Conservation (phyloP, 1,140 invertebrate genomes). For the Propsilocerus akamusi region DNA sequence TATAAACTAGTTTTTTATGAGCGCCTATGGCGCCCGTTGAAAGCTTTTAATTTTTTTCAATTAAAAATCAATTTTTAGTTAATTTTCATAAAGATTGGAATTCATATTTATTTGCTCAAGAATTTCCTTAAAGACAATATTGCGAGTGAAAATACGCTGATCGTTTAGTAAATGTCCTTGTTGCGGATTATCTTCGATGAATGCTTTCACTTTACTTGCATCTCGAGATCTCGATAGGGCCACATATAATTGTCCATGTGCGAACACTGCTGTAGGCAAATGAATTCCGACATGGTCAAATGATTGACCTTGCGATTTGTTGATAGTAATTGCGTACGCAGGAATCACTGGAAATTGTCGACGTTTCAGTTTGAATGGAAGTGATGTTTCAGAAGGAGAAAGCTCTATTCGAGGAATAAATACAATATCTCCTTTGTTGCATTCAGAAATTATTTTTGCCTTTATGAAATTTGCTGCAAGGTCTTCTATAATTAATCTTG, state of each 20-base stretch:
- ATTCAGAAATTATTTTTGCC: constrained; percentile 24
- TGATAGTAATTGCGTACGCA: constrained; percentile 30
- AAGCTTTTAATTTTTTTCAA: too few species aligned
- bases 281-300: constrained; percentile 15
- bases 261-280: constrained; percentile 21
- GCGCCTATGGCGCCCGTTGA: too few species aligned
- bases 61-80: too few species aligned
- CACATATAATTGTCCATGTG: constrained; percentile 20
- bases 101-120: too few species aligned
- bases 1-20: too few species aligned
- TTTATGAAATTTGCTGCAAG: constrained; percentile 23
- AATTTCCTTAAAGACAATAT: constrained; percentile 1
- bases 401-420: constrained; percentile 24
- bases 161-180: not conserved
- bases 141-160: not conserved
- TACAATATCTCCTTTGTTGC: constrained; percentile 25
- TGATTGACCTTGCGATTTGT: constrained; percentile 23
- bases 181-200: not conserved
- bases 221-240: constrained; percentile 11
- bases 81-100: too few species aligned
- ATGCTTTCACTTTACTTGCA: not conserved
- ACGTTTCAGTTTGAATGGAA: constrained; percentile 24
- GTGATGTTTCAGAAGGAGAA: too few species aligned
- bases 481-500: constrained; percentile 22
- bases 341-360: constrained; percentile 24